These are phyloP conservation scores for Bos javanicus DNA, from an alignment of 2,113 vertebrate species.

Conservation along the genomic window DNA sequence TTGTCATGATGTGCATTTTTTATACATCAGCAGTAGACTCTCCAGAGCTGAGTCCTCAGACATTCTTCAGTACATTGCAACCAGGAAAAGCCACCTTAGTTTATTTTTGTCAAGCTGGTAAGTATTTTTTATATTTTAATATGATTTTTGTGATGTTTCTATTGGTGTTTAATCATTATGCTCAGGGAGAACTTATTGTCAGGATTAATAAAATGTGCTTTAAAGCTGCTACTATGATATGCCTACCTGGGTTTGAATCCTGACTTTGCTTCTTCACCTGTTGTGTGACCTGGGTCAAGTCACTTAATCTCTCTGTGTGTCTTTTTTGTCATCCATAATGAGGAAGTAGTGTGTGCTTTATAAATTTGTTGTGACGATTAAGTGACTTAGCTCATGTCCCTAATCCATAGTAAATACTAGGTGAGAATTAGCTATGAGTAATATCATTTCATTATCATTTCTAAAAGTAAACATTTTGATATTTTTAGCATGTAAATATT, in stretches of 20 bases:
- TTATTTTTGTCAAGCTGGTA: slow-evolving; percentile 76
- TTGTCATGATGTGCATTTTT: slow-evolving; percentile 42
- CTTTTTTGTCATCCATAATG: background rate
- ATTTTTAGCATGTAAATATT: slow-evolving; percentile 5
- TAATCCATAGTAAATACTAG: background rate
- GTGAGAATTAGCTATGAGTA: background rate
- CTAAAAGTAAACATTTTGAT: background rate
- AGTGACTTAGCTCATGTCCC: background rate
- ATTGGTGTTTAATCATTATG: background rate
- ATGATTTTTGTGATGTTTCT: background rate
- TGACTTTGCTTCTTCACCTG: background rate
- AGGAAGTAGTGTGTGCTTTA: background rate
- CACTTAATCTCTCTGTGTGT: background rate
- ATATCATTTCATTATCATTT: background rate
- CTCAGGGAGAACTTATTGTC: background rate
- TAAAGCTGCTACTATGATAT: background rate
- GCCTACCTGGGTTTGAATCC: background rate
- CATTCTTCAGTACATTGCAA: slow-evolving; percentile 68
- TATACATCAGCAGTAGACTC: background rate
- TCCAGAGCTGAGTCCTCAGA: slow-evolving; percentile 65
- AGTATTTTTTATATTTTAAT: slow-evolving; percentile 39
- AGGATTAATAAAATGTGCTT: background rate
- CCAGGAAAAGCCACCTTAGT: slow-evolving; percentile 77
- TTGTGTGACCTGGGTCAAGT: background rate
- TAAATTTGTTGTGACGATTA: slow-evolving; percentile 8